Conservation (phyloP, 2,797 vertebrate species). For the Varecia variegata region DNA sequence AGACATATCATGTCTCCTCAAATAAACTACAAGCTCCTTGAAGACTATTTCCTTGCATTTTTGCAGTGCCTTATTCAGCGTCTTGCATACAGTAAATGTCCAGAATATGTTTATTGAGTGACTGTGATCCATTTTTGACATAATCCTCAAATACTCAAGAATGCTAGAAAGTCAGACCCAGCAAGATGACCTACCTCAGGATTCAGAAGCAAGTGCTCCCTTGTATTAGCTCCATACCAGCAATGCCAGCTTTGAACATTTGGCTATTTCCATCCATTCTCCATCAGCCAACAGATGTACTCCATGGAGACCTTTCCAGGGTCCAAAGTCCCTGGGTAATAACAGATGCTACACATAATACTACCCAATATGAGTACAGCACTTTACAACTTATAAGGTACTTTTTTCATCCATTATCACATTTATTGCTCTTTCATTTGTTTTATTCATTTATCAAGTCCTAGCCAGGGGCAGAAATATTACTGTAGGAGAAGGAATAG, state of each 20-base stretch:
- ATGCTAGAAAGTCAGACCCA: background rate
- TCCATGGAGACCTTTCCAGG: background rate
- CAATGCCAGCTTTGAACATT: background rate
- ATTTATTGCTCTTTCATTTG: slow-evolving; percentile 1
- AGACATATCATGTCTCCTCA: background rate
- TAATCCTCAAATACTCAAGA: background rate
- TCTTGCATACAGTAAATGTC: background rate
- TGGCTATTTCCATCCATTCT: background rate
- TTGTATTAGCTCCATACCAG: background rate
- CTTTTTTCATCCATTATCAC: background rate
- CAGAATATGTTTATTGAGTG: background rate
- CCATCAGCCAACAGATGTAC: background rate
- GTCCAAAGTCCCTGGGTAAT: background rate
- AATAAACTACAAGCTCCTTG: background rate
- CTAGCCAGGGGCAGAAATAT: background rate
- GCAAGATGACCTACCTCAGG: background rate
- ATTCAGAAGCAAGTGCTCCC: background rate
- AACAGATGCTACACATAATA: background rate
- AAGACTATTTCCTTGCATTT: background rate
- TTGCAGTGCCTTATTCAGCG: background rate
- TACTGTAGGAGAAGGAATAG: background rate
- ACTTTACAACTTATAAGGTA: background rate
- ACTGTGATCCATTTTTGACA: background rate
- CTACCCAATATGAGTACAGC: background rate
- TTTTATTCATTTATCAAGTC: background rate